Conservation (phyloP, 2,797 vertebrate genomes). For the Crenichthys baileyi region DNA sequence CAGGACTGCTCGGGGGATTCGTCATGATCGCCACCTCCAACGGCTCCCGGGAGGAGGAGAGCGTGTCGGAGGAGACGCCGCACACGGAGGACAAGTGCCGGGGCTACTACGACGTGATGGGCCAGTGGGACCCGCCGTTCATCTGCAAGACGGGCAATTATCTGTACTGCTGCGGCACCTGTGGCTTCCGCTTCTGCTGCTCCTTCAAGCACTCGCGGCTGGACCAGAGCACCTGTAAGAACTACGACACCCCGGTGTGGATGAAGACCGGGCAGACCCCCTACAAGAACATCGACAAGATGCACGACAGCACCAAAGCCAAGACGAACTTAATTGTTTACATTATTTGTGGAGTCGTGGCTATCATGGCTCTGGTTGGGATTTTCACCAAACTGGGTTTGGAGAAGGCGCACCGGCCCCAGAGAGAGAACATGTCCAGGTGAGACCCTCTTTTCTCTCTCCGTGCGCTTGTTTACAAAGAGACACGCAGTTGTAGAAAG, state of each 20-base stretch:
- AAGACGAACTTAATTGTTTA: conserved; percentile 99
- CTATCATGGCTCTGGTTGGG: conserved; percentile 97
- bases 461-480: no score
- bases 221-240: conserved; percentile 95
- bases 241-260: conserved; percentile 95
- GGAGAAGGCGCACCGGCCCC: conserved; percentile 95
- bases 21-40: conserved; percentile 92
- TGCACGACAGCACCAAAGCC: conserved; percentile 93
- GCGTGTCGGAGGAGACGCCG: conserved; percentile 86
- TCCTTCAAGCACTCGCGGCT: conserved; percentile 90
- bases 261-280: conserved; percentile 91
- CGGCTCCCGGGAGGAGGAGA: conserved; percentile 87
- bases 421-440: conserved; percentile 98
- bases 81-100: conserved; percentile 91
- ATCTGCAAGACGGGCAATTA: conserved; percentile 94
- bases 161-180: conserved; percentile 98
- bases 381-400: conserved; percentile 98
- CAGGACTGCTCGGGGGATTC: conserved; percentile 90
- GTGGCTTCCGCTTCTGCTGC: conserved; percentile 99
- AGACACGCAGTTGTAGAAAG: conserved; percentile 42
- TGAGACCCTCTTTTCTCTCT: conserved; percentile 58
- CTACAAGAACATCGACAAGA: conserved; percentile 88
- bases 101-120: conserved; percentile 99
- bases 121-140: conserved; percentile 97
- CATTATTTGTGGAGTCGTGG: conserved; percentile 98